Base-by-base conservation (phyloP, 2,888 invertebrate species). In the Drosophila neutralis region DNA sequence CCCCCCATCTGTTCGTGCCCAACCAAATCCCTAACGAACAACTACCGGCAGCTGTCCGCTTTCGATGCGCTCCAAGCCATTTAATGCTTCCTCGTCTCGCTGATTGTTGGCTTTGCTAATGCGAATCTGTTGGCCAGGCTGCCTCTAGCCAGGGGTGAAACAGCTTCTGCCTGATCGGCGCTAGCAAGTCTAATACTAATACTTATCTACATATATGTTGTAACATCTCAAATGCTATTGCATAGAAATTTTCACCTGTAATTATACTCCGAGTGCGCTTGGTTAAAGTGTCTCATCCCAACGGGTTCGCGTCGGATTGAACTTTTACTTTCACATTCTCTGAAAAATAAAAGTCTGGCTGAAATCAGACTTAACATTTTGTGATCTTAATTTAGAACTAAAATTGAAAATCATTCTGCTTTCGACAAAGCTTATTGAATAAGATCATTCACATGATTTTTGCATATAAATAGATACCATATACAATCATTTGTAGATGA, bases 41-140 rank as follows among this genome's bases (percentile, higher is more conserved):
- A 74, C 88, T 89, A 87, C 86, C 86, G 86, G 89, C 89, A 86
- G 87, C 87, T 89, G 86, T 89, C 89, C 71, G 60, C 68, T 67
- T 80, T 68, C 71, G 69, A 71, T 75, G 66, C 65, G 71, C 70
- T 78, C 70, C 74, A 72, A 77, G 54, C 76, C 53, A 31, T 33
- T 65, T 63, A 38, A 76, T 71, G 80, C 66, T 87, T 86, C 80
- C 85, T 84, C 59, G 65, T 75, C 64, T 67, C 64, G 53, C 72
- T 66, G 61, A 74, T 74, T 61, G 63, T 63, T 49, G 65, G 51
- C 52, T 61, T 10, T 7, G 29, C 11, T 35, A 59, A 33, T 27
- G 49, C 38, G 33, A 53, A 69, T 69, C 69, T 49, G 31, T 31
- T 27, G 18, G 21, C 36, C 54, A 42, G 61, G 45, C 56, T 69